phyloP scores from a whole-genome alignment of 2,888 invertebrate species.

The Sceliomorpha sp. region DNA sequence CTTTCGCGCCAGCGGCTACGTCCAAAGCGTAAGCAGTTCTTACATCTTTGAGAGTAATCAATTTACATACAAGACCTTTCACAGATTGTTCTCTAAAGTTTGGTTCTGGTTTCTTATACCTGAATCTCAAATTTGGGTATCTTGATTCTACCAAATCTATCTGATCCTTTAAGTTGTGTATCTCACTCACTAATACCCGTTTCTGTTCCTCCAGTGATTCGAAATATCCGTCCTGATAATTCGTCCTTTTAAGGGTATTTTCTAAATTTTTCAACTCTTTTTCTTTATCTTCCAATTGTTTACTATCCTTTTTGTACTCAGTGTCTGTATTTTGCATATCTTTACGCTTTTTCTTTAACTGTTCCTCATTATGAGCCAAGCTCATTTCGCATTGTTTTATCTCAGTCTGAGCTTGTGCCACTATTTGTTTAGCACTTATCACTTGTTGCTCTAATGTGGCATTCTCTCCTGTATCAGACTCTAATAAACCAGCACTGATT shows the following conservation, averaged over 20 bases:
- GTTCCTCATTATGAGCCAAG: slow-evolving; percentile 83
- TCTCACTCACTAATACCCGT: slow-evolving; percentile 82
- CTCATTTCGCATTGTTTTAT: slow-evolving; percentile 90
- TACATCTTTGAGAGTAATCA: slow-evolving; percentile 88
- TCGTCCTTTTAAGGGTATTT: slow-evolving; percentile 82
- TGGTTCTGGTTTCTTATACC: slow-evolving; percentile 89
- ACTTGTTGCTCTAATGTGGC: slow-evolving; percentile 94
- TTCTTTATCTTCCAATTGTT: slow-evolving; percentile 82
- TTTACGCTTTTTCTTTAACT: slow-evolving; percentile 85
- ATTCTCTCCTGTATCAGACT: slow-evolving; percentile 89
- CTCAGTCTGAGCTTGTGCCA: slow-evolving; percentile 89
- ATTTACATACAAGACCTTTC: slow-evolving; percentile 89
- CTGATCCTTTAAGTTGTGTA: slow-evolving; percentile 82
- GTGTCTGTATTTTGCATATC: slow-evolving; percentile 86
- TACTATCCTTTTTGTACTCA: slow-evolving; percentile 85
- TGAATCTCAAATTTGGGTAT: slow-evolving; percentile 84
- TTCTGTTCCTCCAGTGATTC: slow-evolving; percentile 82
- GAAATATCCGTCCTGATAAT: slow-evolving; percentile 84
- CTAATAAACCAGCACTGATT: slow-evolving; percentile 89
- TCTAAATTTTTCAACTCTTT: slow-evolving; percentile 83
- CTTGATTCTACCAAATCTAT: slow-evolving; percentile 83
- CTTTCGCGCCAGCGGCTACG: slow-evolving; percentile 91
- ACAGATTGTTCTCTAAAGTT: slow-evolving; percentile 86
- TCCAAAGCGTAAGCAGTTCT: slow-evolving; percentile 89
- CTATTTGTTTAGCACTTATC: slow-evolving; percentile 89